Conservation (phyloP, 2,888 invertebrate species). For the Odontomyia ornata region DNA sequence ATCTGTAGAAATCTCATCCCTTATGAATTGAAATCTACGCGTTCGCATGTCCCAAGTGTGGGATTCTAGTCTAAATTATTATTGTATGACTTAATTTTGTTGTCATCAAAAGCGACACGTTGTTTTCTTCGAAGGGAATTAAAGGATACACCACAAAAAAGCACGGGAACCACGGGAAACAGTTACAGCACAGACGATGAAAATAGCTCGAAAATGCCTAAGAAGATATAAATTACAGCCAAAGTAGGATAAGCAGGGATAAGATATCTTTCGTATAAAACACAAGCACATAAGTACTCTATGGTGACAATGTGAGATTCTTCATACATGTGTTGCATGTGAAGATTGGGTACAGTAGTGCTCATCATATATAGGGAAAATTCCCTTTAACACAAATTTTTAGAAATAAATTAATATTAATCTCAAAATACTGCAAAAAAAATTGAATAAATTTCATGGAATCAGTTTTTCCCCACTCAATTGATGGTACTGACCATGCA, state of each 20-base stretch:
- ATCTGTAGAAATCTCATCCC: background rate
- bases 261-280: conserved; percentile 6
- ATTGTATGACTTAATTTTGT: conserved; percentile 32
- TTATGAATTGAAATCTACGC: background rate
- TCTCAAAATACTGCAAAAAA: background rate
- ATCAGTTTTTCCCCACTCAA: too few species aligned
- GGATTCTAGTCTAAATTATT: background rate
- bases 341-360: background rate
- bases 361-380: background rate
- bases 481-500: too few species aligned
- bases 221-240: background rate
- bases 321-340: background rate
- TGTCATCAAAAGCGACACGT: conserved; percentile 15
- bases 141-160: background rate
- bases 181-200: background rate
- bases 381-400: background rate
- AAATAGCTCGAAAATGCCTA: background rate
- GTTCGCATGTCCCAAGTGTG: background rate
- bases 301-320: conserved; percentile 22
- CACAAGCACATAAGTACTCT: conserved; percentile 21
- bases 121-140: background rate
- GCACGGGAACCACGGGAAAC: too few species aligned
- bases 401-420: background rate
- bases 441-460: too few species aligned
- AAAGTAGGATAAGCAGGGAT: conserved; percentile 32